phyloP scores from a whole-genome alignment of 1,140 invertebrate genomes.

The Drosophila athabasca region DNA sequence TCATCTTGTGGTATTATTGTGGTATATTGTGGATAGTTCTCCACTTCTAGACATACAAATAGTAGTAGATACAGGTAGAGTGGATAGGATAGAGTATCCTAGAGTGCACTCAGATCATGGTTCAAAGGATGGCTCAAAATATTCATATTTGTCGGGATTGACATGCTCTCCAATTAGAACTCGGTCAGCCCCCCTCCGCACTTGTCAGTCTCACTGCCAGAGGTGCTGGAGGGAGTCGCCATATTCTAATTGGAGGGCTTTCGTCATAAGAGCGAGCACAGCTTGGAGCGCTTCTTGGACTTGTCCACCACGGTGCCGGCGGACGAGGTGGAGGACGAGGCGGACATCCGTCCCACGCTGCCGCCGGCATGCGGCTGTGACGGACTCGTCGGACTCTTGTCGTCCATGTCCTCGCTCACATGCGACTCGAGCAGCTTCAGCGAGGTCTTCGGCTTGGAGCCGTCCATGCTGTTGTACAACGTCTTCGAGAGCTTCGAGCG shows the following conservation, averaged over 20 bases:
- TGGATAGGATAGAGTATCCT: not conserved
- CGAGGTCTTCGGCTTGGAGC: conserved; percentile 78
- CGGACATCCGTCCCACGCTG: conserved; percentile 70
- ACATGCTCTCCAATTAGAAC: conserved; percentile 68
- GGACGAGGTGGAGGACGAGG: conserved; percentile 70
- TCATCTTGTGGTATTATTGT: conserved; percentile 18
- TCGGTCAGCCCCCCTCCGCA: conserved; percentile 79
- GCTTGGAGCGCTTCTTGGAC: conserved; percentile 81
- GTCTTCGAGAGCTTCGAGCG: conserved; percentile 81
- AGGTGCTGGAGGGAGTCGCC: conserved; percentile 67
- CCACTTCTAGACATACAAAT: conserved; percentile 17
- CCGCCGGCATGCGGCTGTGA: conserved; percentile 58
- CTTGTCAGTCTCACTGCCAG: conserved; percentile 69
- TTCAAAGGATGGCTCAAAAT: too few relatives aligned
- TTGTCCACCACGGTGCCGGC: conserved; percentile 71
- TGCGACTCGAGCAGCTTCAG: conserved; percentile 76
- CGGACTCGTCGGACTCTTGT: conserved; percentile 80
- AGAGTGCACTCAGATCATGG: too few relatives aligned
- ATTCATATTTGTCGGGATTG: too few relatives aligned
- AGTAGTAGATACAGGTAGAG: conserved; percentile 24
- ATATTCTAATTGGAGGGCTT: conserved; percentile 83
- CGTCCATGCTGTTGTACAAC: conserved; percentile 83
- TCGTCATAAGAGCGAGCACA: conserved; percentile 83
- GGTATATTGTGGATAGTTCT: not conserved
- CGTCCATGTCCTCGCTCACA: conserved; percentile 78